Evolutionary conservation across 2,797 vertebrate genomes (phyloP).

Genomic region (Schizopygopsis pylzovi): DNA sequence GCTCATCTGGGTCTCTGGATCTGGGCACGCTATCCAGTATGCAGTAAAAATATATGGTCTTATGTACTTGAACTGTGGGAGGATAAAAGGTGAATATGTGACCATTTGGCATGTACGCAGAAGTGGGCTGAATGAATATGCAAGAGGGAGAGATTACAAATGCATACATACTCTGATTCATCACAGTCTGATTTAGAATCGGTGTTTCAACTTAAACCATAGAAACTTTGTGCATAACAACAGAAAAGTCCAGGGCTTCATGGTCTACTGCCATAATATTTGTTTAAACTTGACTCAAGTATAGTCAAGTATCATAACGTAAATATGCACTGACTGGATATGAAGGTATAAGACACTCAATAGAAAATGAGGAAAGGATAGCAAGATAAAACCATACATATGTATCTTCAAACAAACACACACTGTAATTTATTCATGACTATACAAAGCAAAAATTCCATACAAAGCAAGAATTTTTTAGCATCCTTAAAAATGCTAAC

Average conservation of each 20-base stretch:
- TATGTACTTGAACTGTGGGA: conserved; percentile 9
- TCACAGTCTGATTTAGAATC: neutral
- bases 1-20: neutral
- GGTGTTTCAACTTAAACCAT: neutral
- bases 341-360: conserved; percentile 10
- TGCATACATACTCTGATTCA: neutral
- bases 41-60: neutral
- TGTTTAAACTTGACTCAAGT: neutral
- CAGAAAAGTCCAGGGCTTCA: neutral
- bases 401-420: neutral
- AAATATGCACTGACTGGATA: conserved; percentile 18
- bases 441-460: too few species aligned
- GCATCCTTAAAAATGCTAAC: neutral
- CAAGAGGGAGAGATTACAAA: conserved; percentile 27
- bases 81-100: conserved; percentile 25
- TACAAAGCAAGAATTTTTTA: too few species aligned
- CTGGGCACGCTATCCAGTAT: neutral
- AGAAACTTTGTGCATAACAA: neutral
- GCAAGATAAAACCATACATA: neutral
- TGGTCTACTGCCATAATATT: neutral
- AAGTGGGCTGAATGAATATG: conserved; percentile 11
- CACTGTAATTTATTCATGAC: neutral
- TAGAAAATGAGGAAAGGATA: neutral
- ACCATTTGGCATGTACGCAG: conserved; percentile 24
- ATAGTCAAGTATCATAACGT: neutral